Percentiles rank a stretch among this genome's conserved stretches.
phyloP scores from a whole-genome alignment of 2,888 invertebrate species.

The Plebejus anna region DNA sequence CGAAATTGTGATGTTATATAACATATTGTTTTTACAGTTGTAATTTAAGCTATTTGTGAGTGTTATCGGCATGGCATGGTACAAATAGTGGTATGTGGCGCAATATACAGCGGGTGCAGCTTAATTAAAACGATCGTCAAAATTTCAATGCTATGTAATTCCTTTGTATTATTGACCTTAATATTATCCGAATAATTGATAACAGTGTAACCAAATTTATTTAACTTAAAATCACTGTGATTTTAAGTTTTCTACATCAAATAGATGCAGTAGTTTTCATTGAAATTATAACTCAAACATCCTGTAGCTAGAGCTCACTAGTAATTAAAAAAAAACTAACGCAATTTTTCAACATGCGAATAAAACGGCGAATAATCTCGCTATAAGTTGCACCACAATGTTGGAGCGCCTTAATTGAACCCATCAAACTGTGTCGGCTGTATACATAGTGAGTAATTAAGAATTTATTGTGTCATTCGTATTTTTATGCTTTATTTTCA shows the following conservation, averaged over 20 bases:
- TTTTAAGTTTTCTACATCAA: too few species aligned
- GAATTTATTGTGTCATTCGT: conserved; percentile 17
- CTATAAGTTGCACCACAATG: conserved; percentile 13
- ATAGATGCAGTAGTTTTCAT: too few species aligned
- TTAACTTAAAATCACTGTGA: too few species aligned
- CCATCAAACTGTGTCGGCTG: conserved; percentile 25
- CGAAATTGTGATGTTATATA: too few species aligned
- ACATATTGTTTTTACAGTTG: neutral
- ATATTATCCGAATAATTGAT: too few species aligned
- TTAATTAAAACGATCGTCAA: too few species aligned
- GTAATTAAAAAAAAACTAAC: neutral
- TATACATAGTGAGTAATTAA: conserved; percentile 26
- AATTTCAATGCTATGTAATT: too few species aligned
- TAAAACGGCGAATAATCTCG: neutral
- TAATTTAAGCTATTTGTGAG: too few species aligned
- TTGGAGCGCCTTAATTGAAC: conserved; percentile 21
- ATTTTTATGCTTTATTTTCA: conserved; percentile 17
- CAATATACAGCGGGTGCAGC: neutral
- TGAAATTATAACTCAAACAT: too few species aligned
- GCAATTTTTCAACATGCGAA: conserved; percentile 5
- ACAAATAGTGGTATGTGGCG: neutral
- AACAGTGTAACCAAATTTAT: too few species aligned
- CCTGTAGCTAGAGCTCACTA: neutral
- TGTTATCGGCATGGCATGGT: neutral
- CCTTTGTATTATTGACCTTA: too few species aligned